Evolutionary conservation across 2,113 vertebrate genomes (phyloP).

Genomic region (Ailuropoda melanoleuca): DNA sequence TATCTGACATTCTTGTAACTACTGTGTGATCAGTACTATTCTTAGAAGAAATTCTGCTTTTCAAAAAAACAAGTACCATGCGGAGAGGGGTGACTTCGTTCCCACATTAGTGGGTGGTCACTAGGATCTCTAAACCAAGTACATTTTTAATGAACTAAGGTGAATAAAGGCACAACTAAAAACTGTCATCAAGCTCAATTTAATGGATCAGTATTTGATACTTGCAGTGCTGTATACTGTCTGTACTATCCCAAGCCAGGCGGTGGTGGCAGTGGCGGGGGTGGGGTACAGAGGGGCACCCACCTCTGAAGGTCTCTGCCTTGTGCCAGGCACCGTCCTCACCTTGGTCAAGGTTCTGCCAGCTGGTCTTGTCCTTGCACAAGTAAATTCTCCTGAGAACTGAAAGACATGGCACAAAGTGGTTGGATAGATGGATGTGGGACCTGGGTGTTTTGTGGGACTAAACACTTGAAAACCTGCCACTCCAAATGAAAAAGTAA

Average conservation of each 20-base stretch:
- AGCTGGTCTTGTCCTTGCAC: not conserved
- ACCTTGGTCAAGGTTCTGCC: not conserved
- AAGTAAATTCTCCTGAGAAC: not conserved
- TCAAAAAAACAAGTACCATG: conserved; percentile 73
- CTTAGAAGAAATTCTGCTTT: conserved; percentile 82
- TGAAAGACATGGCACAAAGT: not conserved
- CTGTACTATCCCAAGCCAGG: not conserved
- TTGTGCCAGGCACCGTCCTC: not conserved
- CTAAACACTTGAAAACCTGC: not conserved
- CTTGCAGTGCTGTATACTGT: not conserved
- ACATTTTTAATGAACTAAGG: conserved; percentile 12
- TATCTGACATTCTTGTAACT: conserved; percentile 80
- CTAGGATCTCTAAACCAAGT: conserved; percentile 49
- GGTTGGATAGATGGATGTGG: no score
- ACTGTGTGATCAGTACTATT: conserved; percentile 59
- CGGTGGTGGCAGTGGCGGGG: not conserved
- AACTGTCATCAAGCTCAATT: not conserved
- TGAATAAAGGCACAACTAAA: conserved; percentile 64
- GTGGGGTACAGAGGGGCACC: no score
- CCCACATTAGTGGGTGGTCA: conserved; percentile 51
- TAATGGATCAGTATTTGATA: not conserved
- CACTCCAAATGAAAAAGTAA: not conserved
- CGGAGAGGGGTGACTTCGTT: conserved; percentile 66
- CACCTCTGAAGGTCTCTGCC: not conserved
- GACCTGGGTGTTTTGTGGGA: not conserved